A percentile compares a stretch with the other conserved stretches of the same genome.
Evolutionary conservation across 30 jellyfish, hydroid and myxozoan species (phyloP).

Genomic region (Aurelia coerulea): DNA sequence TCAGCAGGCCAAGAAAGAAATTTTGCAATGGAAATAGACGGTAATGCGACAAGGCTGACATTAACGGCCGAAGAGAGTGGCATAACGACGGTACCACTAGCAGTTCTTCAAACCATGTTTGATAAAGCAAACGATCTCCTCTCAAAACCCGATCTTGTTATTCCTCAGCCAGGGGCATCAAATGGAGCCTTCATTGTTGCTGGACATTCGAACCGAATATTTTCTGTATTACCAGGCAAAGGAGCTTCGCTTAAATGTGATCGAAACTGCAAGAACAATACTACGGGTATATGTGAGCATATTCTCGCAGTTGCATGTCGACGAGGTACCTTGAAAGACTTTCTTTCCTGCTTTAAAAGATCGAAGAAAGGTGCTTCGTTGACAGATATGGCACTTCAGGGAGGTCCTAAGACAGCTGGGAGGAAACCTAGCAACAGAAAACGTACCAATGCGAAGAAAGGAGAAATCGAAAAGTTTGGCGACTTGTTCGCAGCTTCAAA

Average conservation of each 20-base stretch:
- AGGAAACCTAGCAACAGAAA: conserved; percentile 8
- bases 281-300: conserved; percentile 16
- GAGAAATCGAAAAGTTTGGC: neutral
- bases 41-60: neutral
- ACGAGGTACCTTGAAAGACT: neutral
- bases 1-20: neutral
- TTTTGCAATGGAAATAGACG: too few species aligned
- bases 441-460: neutral
- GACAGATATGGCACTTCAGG: conserved; percentile 16
- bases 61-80: conserved; percentile 12
- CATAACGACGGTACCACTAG: conserved; percentile 1
- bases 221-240: neutral
- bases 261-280: conserved; percentile 4
- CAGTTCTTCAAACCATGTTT: neutral
- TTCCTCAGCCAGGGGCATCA: conserved; percentile 13
- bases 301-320: conserved; percentile 13
- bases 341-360: conserved; percentile 10
- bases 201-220: conserved; percentile 11
- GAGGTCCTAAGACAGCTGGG: conserved; percentile 17
- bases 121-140: conserved; percentile 12
- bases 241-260: conserved; percentile 15
- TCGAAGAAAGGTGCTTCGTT: conserved; percentile 1
- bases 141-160: conserved; percentile 2
- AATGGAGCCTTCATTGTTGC: conserved; percentile 9
- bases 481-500: neutral